Base-by-base conservation (phyloP, 2,797 vertebrate species). In the Phataginus tetradactyla region DNA sequence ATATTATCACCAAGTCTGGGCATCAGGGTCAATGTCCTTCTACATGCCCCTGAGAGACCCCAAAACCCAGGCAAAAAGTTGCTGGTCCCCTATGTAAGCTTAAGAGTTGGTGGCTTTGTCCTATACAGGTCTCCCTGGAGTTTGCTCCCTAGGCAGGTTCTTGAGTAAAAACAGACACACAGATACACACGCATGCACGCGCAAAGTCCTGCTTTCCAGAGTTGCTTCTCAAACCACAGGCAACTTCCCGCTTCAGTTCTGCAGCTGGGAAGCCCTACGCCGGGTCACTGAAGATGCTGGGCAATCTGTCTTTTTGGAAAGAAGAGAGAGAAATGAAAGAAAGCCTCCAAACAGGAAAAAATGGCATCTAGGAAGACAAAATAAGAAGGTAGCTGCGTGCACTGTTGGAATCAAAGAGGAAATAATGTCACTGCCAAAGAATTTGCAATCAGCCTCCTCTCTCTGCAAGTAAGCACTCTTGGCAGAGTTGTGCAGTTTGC, bases 271-370 rank as follows among this genome's bases (percentile, higher is more conserved):
- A 27, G 85, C 49, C 49, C 68, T 81, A 13, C 32, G 80, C 79
- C 17, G 39, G 85, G 84, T 92, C 93, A 39, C 66, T 83, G 94
- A 95, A 87, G 96, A 78, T 86, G 51, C 93, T 69, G 93, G 72
- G 93, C 23, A 97, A 97, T 95, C 95, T 89, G 66, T 84, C 96
- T 94, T 98, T 98, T 93, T 81, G 95, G 96, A 97, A 96, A 92
- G 90, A 95, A 0, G 29, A 75, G 63, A 42, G 90, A 68, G 97
- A 93, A 98, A 94, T 23, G 37, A 64, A 89, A 80, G 49, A 57
- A 74, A 75, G 57, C 21, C 78, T 77, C 14, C 25, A 6, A 5
- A 37, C 42, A 10, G 57, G 42, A 34, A 21, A 64, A 37, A 27
- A 42, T 2, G 14, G 86, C 66, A 69, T 18, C 29, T 37, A 10